Evolutionary conservation across 2,797 vertebrate genomes (phyloP).

Genomic region (Lateolabrax maculatus): DNA sequence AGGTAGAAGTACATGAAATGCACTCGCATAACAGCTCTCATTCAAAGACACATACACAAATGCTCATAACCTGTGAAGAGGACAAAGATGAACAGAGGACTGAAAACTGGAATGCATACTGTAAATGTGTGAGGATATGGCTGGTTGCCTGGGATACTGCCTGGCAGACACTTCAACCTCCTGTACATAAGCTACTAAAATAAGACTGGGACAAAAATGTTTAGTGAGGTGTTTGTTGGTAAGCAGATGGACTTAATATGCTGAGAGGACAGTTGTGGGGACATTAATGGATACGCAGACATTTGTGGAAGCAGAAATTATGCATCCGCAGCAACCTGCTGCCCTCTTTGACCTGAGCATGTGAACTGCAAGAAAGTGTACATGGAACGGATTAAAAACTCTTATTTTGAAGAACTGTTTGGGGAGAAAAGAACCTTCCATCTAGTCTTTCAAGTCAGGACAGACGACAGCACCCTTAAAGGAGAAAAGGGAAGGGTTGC

Average conservation of each 20-base stretch:
- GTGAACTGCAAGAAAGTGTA: conserved; percentile 55
- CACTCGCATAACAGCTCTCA: conserved; percentile 31
- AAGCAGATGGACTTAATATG: conserved; percentile 55
- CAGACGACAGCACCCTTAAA: conserved; percentile 41
- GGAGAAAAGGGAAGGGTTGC: conserved; percentile 33
- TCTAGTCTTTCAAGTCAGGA: conserved; percentile 25
- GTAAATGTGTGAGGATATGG: conserved; percentile 73
- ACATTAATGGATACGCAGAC: conserved; percentile 43
- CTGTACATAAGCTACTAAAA: conserved; percentile 83
- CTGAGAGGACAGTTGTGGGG: conserved; percentile 54
- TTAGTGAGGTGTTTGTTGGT: conserved; percentile 56
- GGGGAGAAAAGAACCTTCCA: conserved; percentile 27
- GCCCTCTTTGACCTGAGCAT: conserved; percentile 64
- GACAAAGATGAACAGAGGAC: conserved; percentile 60
- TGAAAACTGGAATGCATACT: conserved; percentile 68
- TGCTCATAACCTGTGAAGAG: conserved; percentile 72
- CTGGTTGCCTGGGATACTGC: conserved; percentile 69
- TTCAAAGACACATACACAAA: conserved; percentile 57
- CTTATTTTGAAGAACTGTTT: conserved; percentile 54
- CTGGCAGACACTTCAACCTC: conserved; percentile 72
- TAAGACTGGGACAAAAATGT: conserved; percentile 59
- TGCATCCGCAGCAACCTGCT: conserved; percentile 31
- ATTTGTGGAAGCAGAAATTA: conserved; percentile 30
- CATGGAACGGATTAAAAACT: conserved; percentile 56
- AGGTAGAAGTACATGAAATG: conserved; percentile 52